Evolutionary conservation across 2,888 invertebrate genomes (phyloP).

Genomic region (Apodemia duryi): DNA sequence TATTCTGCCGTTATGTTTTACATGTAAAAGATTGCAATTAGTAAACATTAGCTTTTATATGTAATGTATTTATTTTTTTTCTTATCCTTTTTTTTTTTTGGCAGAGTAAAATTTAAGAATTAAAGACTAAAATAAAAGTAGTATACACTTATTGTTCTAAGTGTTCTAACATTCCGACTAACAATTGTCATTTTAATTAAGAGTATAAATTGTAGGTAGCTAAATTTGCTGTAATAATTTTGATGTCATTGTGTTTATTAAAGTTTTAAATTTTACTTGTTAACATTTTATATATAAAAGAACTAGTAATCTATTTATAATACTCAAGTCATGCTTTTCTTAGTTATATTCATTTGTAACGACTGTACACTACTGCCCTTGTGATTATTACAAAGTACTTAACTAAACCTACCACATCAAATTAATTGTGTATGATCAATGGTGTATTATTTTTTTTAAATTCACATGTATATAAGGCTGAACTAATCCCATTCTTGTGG

Average conservation of each 20-base stretch:
- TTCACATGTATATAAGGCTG: constrained; percentile 62
- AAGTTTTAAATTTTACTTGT: constrained; percentile 32
- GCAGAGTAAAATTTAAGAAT: background rate
- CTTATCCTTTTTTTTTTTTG: background rate
- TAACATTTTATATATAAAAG: constrained; percentile 28
- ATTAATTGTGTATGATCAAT: constrained; percentile 43
- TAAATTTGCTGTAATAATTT: constrained; percentile 59
- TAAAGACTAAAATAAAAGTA: constrained; percentile 20
- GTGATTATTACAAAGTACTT: constrained; percentile 63
- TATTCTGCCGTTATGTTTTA: background rate
- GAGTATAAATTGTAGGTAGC: constrained; percentile 60
- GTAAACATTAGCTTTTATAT: constrained; percentile 1
- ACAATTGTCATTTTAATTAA: constrained; percentile 35
- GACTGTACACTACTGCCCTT: constrained; percentile 32
- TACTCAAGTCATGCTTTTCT: constrained; percentile 23
- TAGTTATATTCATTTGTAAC: constrained; percentile 28
- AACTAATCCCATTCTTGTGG: constrained; percentile 35
- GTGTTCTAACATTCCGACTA: constrained; percentile 38
- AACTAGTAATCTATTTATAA: constrained; percentile 27
- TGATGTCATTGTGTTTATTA: constrained; percentile 48
- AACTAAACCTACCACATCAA: constrained; percentile 49
- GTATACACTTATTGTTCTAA: constrained; percentile 31
- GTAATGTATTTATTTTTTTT: background rate
- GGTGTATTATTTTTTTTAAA: constrained; percentile 40
- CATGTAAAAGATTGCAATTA: background rate